A percentile compares a stretch with the other conserved stretches of the same genome.
phyloP scores from a whole-genome alignment of 2,113 vertebrate species.

The Pyrgilauda ruficollis region DNA sequence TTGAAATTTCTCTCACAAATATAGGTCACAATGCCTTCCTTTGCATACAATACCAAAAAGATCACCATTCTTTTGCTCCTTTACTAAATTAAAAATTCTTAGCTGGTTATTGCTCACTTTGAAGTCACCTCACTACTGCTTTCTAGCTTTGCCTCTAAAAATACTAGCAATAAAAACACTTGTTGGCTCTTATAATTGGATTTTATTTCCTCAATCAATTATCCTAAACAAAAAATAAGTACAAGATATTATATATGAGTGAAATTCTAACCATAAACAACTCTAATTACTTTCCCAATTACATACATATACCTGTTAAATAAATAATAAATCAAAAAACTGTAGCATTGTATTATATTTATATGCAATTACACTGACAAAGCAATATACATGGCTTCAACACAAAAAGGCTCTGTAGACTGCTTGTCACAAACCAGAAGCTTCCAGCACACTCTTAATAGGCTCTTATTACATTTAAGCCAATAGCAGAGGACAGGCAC shows the following conservation, averaged over 20 bases:
- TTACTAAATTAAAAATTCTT: neutral
- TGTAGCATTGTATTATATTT: neutral
- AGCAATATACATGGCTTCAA: neutral
- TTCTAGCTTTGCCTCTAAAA: neutral
- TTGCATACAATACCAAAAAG: neutral
- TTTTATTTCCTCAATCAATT: neutral
- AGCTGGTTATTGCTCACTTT: neutral
- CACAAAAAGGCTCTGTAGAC: neutral
- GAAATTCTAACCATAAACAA: neutral
- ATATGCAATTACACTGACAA: neutral
- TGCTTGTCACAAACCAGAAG: neutral
- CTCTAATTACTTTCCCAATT: neutral
- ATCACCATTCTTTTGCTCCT: neutral
- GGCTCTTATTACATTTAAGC: neutral
- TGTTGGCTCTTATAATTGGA: neutral
- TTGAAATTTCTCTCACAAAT: neutral
- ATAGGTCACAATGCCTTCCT: neutral
- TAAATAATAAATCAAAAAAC: neutral
- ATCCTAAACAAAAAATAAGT: neutral
- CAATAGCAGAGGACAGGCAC: conserved; percentile 17
- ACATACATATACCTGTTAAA: neutral
- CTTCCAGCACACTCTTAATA: neutral
- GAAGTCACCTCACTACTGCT: neutral
- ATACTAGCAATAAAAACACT: neutral
- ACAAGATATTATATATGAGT: neutral